Conservation (phyloP, 1,140 invertebrate genomes). For the Bombus haemorrhoidalis region DNA sequence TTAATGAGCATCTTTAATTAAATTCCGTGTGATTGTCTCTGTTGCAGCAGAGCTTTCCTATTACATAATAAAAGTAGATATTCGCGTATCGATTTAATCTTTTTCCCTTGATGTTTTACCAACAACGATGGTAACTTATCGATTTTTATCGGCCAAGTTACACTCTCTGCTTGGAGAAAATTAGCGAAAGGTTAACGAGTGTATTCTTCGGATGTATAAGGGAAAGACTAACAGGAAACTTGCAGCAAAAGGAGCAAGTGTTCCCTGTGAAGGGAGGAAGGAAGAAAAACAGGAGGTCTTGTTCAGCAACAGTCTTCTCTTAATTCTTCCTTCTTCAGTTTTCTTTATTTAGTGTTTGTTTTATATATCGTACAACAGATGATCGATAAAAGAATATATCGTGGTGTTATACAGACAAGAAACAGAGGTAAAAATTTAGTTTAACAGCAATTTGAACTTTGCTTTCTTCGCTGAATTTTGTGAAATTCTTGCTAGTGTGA, state of each 20-base stretch:
- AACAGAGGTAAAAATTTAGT: no score
- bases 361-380: not conserved
- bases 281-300: not conserved
- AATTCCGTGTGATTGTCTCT: not conserved
- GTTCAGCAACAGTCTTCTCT: not conserved
- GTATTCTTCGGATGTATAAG: not conserved
- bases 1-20: slow-evolving; percentile 11
- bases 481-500: no score
- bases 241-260: not conserved
- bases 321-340: not conserved
- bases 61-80: not conserved
- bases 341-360: not conserved
- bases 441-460: no score
- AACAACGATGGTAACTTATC: not conserved
- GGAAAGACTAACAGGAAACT: not conserved
- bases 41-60: not conserved
- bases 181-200: not conserved
- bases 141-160: not conserved
- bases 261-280: not conserved
- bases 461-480: no score
- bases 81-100: not conserved
- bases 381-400: not conserved
- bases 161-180: not conserved
- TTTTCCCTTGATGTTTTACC: not conserved
- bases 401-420: not conserved